These are phyloP conservation scores for Pterocles burchelli DNA, from an alignment of 2,113 vertebrate genomes.

Conservation along the genomic window DNA sequence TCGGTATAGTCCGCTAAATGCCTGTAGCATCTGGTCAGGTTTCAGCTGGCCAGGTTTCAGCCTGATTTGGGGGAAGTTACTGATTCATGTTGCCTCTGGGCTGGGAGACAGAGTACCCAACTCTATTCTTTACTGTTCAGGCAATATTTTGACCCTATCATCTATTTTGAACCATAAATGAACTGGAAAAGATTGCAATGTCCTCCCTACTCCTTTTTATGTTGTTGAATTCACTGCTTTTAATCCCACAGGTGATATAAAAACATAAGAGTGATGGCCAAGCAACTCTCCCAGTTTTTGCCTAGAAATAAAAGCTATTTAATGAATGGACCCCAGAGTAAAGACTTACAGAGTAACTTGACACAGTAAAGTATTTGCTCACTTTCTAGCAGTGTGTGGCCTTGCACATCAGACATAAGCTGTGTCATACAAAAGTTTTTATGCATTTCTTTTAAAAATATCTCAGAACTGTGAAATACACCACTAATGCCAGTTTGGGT, in stretches of 20 bases:
- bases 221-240: conserved; percentile 37
- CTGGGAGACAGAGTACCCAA: not conserved
- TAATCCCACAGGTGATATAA: conserved; percentile 24
- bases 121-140: not conserved
- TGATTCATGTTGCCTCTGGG: rapidly evolving
- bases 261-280: not conserved
- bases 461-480: not conserved
- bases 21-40: not conserved
- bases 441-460: not conserved
- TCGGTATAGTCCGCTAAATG: not conserved
- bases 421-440: not conserved
- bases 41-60: not conserved
- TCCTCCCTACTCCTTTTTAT: not conserved
- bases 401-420: not conserved
- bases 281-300: conserved; percentile 28
- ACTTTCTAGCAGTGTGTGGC: conserved; percentile 13
- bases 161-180: conserved; percentile 20
- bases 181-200: not conserved
- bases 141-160: not conserved
- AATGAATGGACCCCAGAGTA: not conserved
- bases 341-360: not conserved
- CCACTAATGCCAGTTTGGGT: not conserved
- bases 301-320: conserved; percentile 42
- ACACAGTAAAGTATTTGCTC: not conserved
- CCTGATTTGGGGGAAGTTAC: not conserved